Evolutionary conservation across 2,797 vertebrate species (phyloP).

Genomic region (Poecilia picta): DNA sequence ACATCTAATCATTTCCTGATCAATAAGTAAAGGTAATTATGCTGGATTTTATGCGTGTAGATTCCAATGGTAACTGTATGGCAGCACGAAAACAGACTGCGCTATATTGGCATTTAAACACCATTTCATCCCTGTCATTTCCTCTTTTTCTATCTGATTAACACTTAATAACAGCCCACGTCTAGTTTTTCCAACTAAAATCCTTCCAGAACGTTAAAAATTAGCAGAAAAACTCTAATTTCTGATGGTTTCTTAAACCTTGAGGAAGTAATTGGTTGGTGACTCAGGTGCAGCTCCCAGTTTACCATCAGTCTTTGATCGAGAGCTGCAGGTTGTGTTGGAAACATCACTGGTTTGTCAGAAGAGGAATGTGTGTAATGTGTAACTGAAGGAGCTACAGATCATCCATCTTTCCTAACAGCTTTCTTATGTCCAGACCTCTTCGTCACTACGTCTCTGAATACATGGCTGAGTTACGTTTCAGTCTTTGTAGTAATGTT

Average conservation of each 20-base stretch:
- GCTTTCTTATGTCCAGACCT: slow-evolving; percentile 10
- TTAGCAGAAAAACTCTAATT: background rate
- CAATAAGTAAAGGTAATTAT: too few relatives aligned
- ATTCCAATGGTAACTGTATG: too few relatives aligned
- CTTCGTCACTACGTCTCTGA: background rate
- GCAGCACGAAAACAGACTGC: too few relatives aligned
- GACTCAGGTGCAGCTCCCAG: background rate
- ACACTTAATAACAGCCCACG: background rate
- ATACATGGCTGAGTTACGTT: background rate
- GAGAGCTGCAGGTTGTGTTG: background rate
- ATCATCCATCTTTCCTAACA: slow-evolving; percentile 29
- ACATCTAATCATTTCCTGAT: too few relatives aligned
- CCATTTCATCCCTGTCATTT: too few relatives aligned
- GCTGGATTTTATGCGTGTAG: too few relatives aligned
- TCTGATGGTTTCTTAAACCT: background rate
- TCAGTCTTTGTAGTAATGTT: background rate
- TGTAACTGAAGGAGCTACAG: slow-evolving; percentile 30
- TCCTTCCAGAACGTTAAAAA: background rate
- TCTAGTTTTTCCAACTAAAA: too few relatives aligned
- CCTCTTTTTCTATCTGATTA: background rate
- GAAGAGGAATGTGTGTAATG: slow-evolving; percentile 38
- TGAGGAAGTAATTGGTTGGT: background rate
- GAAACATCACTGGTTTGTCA: slow-evolving; percentile 12
- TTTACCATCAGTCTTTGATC: slow-evolving; percentile 1
- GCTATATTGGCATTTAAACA: too few relatives aligned